Evolutionary conservation across 1,140 invertebrate species (phyloP), one percentile per base, ranked within the genome.

Genomic region (Aleiodes sp.): DNA sequence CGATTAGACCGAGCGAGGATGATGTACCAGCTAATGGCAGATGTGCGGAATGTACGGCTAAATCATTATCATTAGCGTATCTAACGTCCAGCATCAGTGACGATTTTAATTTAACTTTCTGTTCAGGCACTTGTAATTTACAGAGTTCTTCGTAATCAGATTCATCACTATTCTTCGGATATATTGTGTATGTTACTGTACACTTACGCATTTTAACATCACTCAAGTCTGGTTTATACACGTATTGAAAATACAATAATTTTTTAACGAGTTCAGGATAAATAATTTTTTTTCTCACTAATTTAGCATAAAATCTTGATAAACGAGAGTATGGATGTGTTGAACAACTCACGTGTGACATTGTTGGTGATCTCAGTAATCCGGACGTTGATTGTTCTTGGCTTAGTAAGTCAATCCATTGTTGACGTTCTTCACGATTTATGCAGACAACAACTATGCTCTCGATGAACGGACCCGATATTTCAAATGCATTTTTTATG

Each of bases 401-500:
- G 10, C 78, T 84, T 4, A 97, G 85, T 43, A 94, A 84, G 64
- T 95, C 92, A 26, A 97, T 91, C 96, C 96, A 98, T 64, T 92
- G 91, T 67, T 92, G 91, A 60, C 94, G 94, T 75, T 97, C 95
- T 63, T 93, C 92, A 76, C 89, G 91, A 2, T 92, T 94, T 76
- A 93, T 91, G 81, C 96, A 98, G 6, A 94, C 88, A 2, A 96
- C 95, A 4, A 94, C 87, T 73, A 97, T 94, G 69, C 91, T 92
- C 73, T 98, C 96, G 73, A 97, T 96, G 88, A 96, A 92, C 14
- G 94, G 92, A 61, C 95, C 91, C 80, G 88, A 92, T 75, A 98
- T 96, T 89, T 98, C 95, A 88, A 98, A 97, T 74, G 94, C 93
- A 88, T 96, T 93, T 84, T 94, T 94, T 75, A 90, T 89, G 31